A percentile compares a stretch with the other conserved stretches of the same genome.
These are phyloP conservation scores for Semnornis frantzii DNA, from an alignment of 2,113 vertebrate species.

Conservation along the genomic window DNA sequence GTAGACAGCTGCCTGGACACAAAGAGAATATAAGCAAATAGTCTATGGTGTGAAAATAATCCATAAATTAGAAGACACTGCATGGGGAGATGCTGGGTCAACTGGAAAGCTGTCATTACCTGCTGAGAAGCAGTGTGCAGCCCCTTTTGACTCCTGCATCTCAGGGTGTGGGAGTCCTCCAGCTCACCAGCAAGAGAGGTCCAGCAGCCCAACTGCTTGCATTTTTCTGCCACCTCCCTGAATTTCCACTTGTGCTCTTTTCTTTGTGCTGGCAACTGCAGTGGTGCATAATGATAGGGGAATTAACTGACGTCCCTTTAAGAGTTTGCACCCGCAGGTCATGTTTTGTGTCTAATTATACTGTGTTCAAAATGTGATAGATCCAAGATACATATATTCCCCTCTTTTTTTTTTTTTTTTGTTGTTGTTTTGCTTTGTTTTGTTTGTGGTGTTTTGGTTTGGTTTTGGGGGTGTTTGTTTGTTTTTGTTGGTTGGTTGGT, in stretches of 20 bases:
- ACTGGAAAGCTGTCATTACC: conserved; percentile 19
- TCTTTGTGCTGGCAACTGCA: background rate
- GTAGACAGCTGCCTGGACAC: background rate
- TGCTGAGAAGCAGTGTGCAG: background rate
- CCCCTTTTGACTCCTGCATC: background rate
- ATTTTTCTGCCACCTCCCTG: background rate
- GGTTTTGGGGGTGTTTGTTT: too few species aligned
- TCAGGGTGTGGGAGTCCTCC: background rate
- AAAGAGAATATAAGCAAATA: background rate
- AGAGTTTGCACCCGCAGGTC: background rate
- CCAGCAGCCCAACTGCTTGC: background rate
- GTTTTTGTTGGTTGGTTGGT: too few species aligned
- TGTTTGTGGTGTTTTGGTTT: too few species aligned
- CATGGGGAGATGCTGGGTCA: background rate
- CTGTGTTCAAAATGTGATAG: background rate
- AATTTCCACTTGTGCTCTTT: background rate
- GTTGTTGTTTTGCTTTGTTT: too few species aligned
- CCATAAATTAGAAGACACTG: background rate
- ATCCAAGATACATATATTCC: background rate
- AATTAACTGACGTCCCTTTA: background rate
- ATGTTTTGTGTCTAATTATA: background rate
- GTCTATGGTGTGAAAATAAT: background rate
- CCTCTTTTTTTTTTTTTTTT: background rate
- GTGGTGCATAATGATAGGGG: background rate
- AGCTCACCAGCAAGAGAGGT: background rate